phyloP scores from a whole-genome alignment of 2,888 invertebrate genomes.

The Capitulum mitella region DNA sequence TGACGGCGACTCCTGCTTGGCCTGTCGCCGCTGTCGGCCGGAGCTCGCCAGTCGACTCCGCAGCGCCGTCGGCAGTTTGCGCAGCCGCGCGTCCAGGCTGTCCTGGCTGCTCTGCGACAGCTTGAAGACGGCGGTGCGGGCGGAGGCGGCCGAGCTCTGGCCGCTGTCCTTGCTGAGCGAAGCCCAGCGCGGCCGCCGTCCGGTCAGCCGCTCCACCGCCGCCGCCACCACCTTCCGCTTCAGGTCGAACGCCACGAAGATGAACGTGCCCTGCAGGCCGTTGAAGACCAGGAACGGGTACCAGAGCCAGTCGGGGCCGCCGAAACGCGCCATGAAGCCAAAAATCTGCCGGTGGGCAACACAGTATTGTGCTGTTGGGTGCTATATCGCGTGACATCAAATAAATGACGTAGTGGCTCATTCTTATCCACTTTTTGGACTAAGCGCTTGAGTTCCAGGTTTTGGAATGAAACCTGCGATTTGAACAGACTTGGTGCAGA shows the following conservation, averaged over 20 bases:
- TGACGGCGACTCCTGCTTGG: neutral
- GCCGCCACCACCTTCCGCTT: conserved; percentile 39
- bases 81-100: neutral
- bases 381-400: too few relatives aligned
- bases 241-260: conserved; percentile 43
- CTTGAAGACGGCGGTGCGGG: neutral
- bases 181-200: neutral
- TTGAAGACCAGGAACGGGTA: conserved; percentile 47
- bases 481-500: too few relatives aligned
- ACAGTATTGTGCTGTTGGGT: too few relatives aligned
- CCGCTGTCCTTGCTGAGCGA: neutral
- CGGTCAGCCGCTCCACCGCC: neutral
- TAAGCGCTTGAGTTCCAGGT: too few relatives aligned
- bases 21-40: neutral
- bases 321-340: conserved; percentile 44
- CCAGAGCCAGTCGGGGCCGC: conserved; percentile 42
- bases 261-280: conserved; percentile 47
- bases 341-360: conserved; percentile 43
- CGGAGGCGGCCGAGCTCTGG: neutral
- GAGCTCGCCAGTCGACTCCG: neutral
- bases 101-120: conserved; percentile 7
- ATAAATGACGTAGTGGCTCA: too few relatives aligned
- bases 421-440: too few relatives aligned
- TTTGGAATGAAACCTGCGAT: too few relatives aligned
- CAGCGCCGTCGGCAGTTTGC: neutral